Evolutionary conservation across 2,113 vertebrate genomes (phyloP), one percentile per base, ranked within the genome.

Genomic region (Colinus virginianus): DNA sequence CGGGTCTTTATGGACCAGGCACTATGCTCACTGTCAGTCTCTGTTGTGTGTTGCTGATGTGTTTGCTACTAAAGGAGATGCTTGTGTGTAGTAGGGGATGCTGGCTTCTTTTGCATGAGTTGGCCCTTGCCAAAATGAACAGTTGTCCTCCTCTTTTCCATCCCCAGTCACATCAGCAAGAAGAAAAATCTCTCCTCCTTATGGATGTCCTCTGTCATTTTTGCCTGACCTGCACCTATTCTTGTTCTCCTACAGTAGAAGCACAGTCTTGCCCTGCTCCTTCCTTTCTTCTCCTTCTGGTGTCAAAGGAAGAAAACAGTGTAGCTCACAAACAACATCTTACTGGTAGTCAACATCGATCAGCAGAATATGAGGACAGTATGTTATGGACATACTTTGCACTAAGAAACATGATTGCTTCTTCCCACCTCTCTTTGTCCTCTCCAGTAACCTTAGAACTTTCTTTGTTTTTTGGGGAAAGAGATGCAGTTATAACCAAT

Each of bases 361-460:
- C 26, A 58, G 9, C 18, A 77, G 16, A 25, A 10, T 53, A 7
- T 66, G 45, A 69, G 6, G 30, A 30, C n/a, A 78, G 23, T 36
- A 40, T 2, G 1, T 23, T 64, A n/a, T 56, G 36, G 36, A 36
- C 36, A 53, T 25, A 70, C 7, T 30, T 22, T 72, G 23, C 18
- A 21, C 11, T 40, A 61, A 69, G 30, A 21, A 72, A 7, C 0
- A 0, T 1, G 2, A 21, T 32, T 19, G 1, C 62, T 64, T 69
- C 26, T 20, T 79, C 9, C 3, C 23, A 36, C 48, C 12, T 75
- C 30, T 62, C 9, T 7, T 4, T 79, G 21, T 85, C 62, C 20
- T 85, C 15, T 84, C 17, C 13, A 42, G 87, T 26, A 30, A 3
- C 6, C 19, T 16, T 12, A 49, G 13, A 13, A 43, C 8, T 26